Conservation (phyloP, 2,113 vertebrate genomes). For the Bufo gargarizans region DNA sequence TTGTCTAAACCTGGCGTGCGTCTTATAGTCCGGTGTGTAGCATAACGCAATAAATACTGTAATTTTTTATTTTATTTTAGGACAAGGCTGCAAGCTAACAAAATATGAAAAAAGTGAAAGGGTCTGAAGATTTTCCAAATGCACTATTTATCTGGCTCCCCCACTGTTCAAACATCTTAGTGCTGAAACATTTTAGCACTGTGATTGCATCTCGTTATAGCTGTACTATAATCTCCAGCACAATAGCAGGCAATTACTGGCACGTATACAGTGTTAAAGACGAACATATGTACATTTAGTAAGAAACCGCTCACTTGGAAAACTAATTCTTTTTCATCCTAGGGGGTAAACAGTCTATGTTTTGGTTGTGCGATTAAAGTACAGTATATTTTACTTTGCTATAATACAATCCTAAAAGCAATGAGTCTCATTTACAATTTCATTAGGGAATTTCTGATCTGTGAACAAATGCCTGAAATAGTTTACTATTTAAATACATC, state of each 20-base stretch:
- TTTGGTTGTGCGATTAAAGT: slow-evolving; percentile 18
- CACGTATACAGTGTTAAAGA: slow-evolving; percentile 24
- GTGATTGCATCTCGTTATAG: slow-evolving; percentile 25
- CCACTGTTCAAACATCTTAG: neutral
- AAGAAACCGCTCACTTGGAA: slow-evolving; percentile 36
- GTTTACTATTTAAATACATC: slow-evolving; percentile 38
- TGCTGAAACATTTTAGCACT: neutral
- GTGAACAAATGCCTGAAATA: slow-evolving; percentile 25
- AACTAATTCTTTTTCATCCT: slow-evolving; percentile 40
- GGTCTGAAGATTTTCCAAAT: too few species aligned
- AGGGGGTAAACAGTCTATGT: slow-evolving; percentile 42
- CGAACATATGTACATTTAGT: slow-evolving; percentile 42
- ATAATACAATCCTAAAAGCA: slow-evolving; percentile 17
- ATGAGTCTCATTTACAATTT: slow-evolving; percentile 36
- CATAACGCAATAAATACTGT: too few species aligned
- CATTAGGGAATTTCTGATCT: slow-evolving; percentile 28
- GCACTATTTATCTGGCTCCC: neutral
- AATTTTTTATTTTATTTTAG: too few species aligned
- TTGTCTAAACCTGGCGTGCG: too few species aligned
- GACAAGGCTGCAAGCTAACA: too few species aligned
- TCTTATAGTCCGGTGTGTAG: too few species aligned
- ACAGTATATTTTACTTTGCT: slow-evolving; percentile 9
- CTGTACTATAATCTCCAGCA: neutral
- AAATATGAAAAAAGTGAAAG: too few species aligned
- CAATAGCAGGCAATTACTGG: neutral